A percentile compares a stretch with the other conserved stretches of the same genome.
phyloP scores from a whole-genome alignment of 1,140 invertebrate species.

The Rhopalosiphum maidis region DNA sequence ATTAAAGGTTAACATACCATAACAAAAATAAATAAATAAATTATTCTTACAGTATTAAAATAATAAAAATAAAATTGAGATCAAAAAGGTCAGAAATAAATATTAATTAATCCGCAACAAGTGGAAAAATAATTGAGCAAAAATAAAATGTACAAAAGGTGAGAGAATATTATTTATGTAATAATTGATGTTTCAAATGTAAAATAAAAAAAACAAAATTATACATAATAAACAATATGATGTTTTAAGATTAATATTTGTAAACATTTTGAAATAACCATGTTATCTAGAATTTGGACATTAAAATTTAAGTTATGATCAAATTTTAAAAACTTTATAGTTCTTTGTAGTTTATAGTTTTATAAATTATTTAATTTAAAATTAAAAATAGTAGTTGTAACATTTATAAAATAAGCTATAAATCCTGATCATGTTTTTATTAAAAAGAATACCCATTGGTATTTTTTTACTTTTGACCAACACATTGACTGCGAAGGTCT shows the following conservation, averaged over 20 bases:
- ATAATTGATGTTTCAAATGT: not conserved
- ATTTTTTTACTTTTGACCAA: not conserved
- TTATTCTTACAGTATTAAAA: not conserved
- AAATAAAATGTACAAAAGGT: not conserved
- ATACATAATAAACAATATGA: not conserved
- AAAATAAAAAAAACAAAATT: not conserved
- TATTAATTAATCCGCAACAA: not conserved
- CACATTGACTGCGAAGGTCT: not conserved
- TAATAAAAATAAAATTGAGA: conserved; percentile 33
- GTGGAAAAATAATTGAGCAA: not conserved
- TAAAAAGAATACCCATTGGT: not conserved
- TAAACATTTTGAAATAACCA: conserved; percentile 11
- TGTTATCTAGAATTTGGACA: conserved; percentile 25
- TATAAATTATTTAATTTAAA: not conserved
- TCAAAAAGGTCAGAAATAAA: not conserved
- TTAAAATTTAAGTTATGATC: not conserved
- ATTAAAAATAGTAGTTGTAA: not conserved
- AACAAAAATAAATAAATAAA: not conserved
- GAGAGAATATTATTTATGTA: not conserved
- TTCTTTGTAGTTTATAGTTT: too few relatives aligned
- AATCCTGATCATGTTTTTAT: not conserved
- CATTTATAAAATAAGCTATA: not conserved
- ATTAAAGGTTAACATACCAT: not conserved
- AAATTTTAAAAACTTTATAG: not conserved
- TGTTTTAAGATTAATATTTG: not conserved